Conservation (phyloP, 2,888 invertebrate species). For the Pilophorus perplexus region DNA sequence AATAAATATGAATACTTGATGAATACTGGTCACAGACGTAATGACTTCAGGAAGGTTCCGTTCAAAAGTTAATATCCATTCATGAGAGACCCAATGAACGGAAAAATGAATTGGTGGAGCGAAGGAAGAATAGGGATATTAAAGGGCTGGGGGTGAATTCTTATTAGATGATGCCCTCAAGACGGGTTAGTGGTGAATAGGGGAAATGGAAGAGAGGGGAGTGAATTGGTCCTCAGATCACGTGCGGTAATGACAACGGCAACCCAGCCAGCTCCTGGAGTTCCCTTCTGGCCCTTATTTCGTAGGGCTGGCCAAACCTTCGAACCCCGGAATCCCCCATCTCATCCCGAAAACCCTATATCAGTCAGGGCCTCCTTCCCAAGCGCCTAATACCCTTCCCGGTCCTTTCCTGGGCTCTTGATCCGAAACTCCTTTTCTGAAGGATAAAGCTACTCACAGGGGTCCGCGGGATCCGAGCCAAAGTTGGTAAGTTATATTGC, state of each 20-base stretch:
- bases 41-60: conserved; percentile 14
- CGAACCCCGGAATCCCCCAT: too few relatives aligned
- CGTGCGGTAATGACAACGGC: conserved; percentile 37
- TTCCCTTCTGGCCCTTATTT: conserved; percentile 20
- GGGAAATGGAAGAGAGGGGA: too few relatives aligned
- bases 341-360: too few relatives aligned
- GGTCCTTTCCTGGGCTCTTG: too few relatives aligned
- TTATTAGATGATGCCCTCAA: conserved; percentile 39
- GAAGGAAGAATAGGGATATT: conserved; percentile 36
- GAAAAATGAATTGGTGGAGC: conserved; percentile 35
- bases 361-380: too few relatives aligned
- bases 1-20: conserved; percentile 19
- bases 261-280: conserved; percentile 5
- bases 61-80: conserved; percentile 38
- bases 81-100: conserved; percentile 39
- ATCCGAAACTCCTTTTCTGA: too few relatives aligned
- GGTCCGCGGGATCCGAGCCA: too few relatives aligned
- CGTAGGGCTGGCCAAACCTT: conserved; percentile 8
- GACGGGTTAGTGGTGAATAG: conserved; percentile 3
- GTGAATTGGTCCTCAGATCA: conserved; percentile 36
- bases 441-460: too few relatives aligned
- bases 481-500: too few relatives aligned
- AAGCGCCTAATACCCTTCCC: too few relatives aligned
- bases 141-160: conserved; percentile 37
- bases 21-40: conserved; percentile 7